These are phyloP conservation scores for Cataglyphis cursor DNA, from an alignment of 2,888 invertebrate genomes.

Conservation along the genomic window DNA sequence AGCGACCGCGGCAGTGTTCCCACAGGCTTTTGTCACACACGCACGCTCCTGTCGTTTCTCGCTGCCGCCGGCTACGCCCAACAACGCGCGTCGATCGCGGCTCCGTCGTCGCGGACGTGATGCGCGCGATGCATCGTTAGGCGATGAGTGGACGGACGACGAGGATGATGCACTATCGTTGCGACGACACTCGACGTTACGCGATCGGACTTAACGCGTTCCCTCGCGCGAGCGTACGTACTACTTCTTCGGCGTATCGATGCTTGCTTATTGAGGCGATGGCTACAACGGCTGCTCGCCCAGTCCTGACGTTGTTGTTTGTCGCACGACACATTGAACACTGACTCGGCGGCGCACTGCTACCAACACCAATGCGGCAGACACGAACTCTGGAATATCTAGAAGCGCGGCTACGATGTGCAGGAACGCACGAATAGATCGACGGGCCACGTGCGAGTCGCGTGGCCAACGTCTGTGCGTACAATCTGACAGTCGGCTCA, in stretches of 20 bases:
- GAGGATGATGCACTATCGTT: neutral
- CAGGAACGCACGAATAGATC: constrained; percentile 29
- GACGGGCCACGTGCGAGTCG: neutral
- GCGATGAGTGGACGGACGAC: constrained; percentile 1
- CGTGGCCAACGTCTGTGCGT: neutral
- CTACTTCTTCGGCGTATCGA: neutral
- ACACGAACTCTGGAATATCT: constrained; percentile 64
- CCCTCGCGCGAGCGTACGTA: neutral
- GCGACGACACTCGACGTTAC: neutral
- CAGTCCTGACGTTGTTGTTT: constrained; percentile 75
- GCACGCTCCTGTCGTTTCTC: constrained; percentile 67
- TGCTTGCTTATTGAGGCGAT: constrained; percentile 49
- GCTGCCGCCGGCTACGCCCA: constrained; percentile 74
- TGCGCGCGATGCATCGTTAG: constrained; percentile 46
- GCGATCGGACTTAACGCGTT: neutral
- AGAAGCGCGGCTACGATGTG: constrained; percentile 32
- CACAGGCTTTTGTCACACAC: constrained; percentile 67
- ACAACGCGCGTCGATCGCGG: constrained; percentile 53
- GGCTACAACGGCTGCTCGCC: constrained; percentile 63
- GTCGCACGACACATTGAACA: constrained; percentile 77
- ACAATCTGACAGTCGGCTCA: neutral
- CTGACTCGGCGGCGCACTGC: constrained; percentile 71
- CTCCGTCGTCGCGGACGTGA: constrained; percentile 49
- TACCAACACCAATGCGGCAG: constrained; percentile 71
- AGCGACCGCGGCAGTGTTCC: constrained; percentile 61